Conservation (phyloP, 2,797 vertebrate genomes). For the Oceanodroma leucorhoa region DNA sequence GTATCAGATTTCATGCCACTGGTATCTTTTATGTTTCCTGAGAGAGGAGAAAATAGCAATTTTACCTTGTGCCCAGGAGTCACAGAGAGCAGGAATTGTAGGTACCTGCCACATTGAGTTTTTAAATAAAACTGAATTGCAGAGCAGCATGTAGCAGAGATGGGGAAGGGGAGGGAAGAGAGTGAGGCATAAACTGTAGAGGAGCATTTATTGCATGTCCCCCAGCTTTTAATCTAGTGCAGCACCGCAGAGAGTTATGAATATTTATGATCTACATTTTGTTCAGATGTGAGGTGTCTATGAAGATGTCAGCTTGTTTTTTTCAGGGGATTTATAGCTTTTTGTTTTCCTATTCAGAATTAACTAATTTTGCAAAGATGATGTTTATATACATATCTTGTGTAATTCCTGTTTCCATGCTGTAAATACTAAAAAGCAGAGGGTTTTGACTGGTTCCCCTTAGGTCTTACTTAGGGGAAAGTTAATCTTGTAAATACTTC, state of each 20-base stretch:
- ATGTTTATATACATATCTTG: constrained; percentile 42
- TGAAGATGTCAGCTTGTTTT: constrained; percentile 36
- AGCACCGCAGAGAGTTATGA: constrained; percentile 44
- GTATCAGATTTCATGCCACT: constrained; percentile 54
- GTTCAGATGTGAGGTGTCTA: constrained; percentile 61
- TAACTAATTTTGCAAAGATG: constrained; percentile 53
- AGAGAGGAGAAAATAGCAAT: constrained; percentile 66
- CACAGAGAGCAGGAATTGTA: constrained; percentile 44
- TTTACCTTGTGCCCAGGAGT: constrained; percentile 57
- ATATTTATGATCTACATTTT: constrained; percentile 64
- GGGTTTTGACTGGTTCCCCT: constrained; percentile 14
- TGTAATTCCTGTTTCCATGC: constrained; percentile 55
- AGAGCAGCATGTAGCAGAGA: neutral
- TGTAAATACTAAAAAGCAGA: constrained; percentile 66
- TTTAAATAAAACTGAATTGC: constrained; percentile 54
- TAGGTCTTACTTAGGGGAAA: constrained; percentile 4
- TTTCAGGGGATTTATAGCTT: constrained; percentile 35
- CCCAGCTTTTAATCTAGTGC: constrained; percentile 49
- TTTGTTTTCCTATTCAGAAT: constrained; percentile 60
- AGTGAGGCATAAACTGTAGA: constrained; percentile 26
- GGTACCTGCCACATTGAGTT: neutral
- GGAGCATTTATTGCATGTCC: constrained; percentile 50
- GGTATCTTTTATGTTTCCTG: constrained; percentile 64
- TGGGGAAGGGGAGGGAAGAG: neutral
- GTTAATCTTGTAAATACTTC: constrained; percentile 30